phyloP scores from a whole-genome alignment of 2,888 invertebrate species.

The Tiliacea aurago region DNA sequence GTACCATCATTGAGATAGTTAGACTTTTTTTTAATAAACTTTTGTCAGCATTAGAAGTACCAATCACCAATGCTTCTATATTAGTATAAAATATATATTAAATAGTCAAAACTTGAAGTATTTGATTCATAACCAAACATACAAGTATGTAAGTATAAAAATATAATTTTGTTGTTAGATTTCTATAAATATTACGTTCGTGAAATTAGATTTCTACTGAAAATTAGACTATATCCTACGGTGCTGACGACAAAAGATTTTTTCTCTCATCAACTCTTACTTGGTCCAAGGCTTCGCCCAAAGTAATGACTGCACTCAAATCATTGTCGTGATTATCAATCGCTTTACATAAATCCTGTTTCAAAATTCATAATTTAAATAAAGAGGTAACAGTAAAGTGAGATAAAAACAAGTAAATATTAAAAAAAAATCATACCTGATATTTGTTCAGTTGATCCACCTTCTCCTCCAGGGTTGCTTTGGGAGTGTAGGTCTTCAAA shows the following conservation, averaged over 20 bases:
- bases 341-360: constrained; percentile 94
- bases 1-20: constrained; percentile 70
- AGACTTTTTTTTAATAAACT: constrained; percentile 46
- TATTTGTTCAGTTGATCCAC: constrained; percentile 97
- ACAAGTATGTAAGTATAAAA: constrained; percentile 54
- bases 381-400: constrained; percentile 35
- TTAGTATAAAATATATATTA: constrained; percentile 72
- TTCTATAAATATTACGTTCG: constrained; percentile 71
- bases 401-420: constrained; percentile 20
- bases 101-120: constrained; percentile 60
- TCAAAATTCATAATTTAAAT: constrained; percentile 79
- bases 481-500: constrained; percentile 95
- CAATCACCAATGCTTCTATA: constrained; percentile 73
- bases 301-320: constrained; percentile 93
- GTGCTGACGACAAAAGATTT: constrained; percentile 77
- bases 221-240: constrained; percentile 85
- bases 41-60: constrained; percentile 71
- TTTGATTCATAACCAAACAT: constrained; percentile 51
- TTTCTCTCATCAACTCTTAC: constrained; percentile 90
- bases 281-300: constrained; percentile 96
- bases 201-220: constrained; percentile 87
- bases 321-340: constrained; percentile 93
- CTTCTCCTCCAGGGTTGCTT: constrained; percentile 97
- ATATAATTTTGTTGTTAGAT: constrained; percentile 71
- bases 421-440: constrained; percentile 91